Evolutionary conservation across 2,113 vertebrate species (phyloP).

Genomic region (Notarius quadriscutis): DNA sequence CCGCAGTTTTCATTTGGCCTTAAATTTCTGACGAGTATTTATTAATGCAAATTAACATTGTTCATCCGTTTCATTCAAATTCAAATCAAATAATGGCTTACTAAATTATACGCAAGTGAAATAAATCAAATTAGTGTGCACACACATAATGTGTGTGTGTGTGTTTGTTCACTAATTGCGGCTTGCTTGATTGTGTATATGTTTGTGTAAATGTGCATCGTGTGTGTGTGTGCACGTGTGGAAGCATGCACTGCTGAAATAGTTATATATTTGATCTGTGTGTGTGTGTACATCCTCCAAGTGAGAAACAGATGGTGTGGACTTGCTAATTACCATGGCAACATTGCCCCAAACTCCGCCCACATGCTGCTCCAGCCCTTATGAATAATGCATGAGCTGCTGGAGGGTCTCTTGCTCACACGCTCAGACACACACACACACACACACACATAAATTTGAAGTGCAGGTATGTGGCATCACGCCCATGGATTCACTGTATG

Average conservation of each 20-base stretch:
- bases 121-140: background rate
- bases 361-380: conserved; percentile 36
- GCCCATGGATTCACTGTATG: conserved; percentile 57
- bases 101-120: background rate
- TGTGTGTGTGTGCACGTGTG: background rate
- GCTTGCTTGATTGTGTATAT: background rate
- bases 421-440: conserved; percentile 40
- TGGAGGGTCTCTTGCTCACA: conserved; percentile 61
- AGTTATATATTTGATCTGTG: conserved; percentile 22
- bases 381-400: conserved; percentile 75
- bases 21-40: background rate
- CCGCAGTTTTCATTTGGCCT: background rate
- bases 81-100: background rate
- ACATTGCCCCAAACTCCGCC: conserved; percentile 44
- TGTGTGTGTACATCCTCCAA: conserved; percentile 60
- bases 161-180: background rate
- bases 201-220: background rate
- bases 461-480: conserved; percentile 63
- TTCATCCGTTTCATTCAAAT: background rate
- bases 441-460: conserved; percentile 66
- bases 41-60: conserved; percentile 5
- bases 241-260: background rate
- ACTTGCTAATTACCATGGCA: conserved; percentile 67
- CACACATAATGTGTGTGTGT: background rate
- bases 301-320: conserved; percentile 74